Evolutionary conservation across 2,797 vertebrate genomes (phyloP), one percentile per base, ranked within the genome.

Genomic region (Chelon labrosus): DNA sequence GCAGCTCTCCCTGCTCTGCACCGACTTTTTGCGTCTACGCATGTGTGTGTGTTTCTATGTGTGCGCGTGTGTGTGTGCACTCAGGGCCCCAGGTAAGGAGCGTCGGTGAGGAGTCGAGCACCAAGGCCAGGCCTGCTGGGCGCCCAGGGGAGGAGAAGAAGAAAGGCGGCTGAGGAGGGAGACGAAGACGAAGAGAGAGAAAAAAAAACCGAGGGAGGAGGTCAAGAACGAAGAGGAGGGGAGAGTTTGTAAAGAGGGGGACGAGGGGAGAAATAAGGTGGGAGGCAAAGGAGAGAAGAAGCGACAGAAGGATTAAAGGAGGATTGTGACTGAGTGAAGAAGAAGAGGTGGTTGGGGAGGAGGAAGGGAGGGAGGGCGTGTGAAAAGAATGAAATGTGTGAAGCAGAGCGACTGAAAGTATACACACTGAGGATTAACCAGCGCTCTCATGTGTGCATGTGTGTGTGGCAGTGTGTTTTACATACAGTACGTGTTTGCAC

Each of bases 31-130:
- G 77, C 46, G 74, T 83, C 70, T 73, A 68, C 77, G 79, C 72
- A 88, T 85, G 78, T 77, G 82, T 79, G 70, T 71, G 75, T 20
- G 62, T 27, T 27, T 27, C 25, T 69, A 39, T 37, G 67, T 76
- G 58, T 73, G 69, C 73, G 47, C 83, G 61, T 75, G 71, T 69
- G 67, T 82, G 49, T 70, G 64, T 66, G 73, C 57, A 54, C 65
- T 69, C 52, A 75, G 80, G 95, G 96, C 96, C 96, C 70, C 95
- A 94, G 97, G 96, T 97, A 94, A 95, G 75, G 91, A 91, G 95
- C 88, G 95, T 96, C 95, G 89, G 84, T 93, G 95, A 96, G 93
- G 96, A 96, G 97, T 96, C 95, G 95, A 96, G 95, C 94, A 94
- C 94, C 93, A 94, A 84, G 89, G 94, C 97, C 96, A 94, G 93